These are phyloP conservation scores for Neoascia interrupta DNA, from an alignment of 2,888 invertebrate genomes.

Conservation along the genomic window DNA sequence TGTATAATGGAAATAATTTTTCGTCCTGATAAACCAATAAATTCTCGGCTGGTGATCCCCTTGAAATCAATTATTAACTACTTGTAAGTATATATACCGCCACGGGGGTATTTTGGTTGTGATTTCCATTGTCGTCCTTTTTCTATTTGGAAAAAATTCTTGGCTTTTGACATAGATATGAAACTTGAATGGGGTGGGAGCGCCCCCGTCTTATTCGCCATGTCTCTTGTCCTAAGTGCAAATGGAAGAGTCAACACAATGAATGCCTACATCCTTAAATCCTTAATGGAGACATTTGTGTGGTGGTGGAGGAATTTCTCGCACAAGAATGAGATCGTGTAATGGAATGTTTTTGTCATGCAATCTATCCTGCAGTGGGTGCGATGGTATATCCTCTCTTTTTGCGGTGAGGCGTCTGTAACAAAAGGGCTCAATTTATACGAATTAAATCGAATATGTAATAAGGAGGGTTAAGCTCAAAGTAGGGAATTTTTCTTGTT, in stretches of 20 bases:
- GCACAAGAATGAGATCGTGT: constrained; percentile 56
- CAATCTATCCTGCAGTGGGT: constrained; percentile 35
- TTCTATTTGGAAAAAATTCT: constrained; percentile 15
- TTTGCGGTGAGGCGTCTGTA: constrained; percentile 23
- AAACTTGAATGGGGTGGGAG: constrained; percentile 42
- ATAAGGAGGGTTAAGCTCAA: constrained; percentile 55
- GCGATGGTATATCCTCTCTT: constrained; percentile 30
- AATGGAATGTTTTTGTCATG: constrained; percentile 69
- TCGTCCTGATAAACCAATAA: constrained; percentile 67
- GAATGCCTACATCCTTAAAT: constrained; percentile 62
- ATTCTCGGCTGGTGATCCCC: constrained; percentile 32
- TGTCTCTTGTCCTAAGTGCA: constrained; percentile 54
- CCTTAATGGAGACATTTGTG: constrained; percentile 54
- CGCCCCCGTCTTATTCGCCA: constrained; percentile 29
- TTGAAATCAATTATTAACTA: constrained; percentile 66
- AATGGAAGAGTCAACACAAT: constrained; percentile 56
- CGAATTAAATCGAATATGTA: constrained; percentile 66
- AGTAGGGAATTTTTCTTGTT: constrained; percentile 37
- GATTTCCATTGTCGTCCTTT: too few species aligned
- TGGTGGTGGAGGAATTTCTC: constrained; percentile 14
- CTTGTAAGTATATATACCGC: constrained; percentile 57
- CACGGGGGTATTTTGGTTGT: constrained; percentile 8
- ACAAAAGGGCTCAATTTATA: constrained; percentile 68
- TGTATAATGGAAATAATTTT: constrained; percentile 57
- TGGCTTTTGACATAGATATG: constrained; percentile 58